These are phyloP conservation scores for Ophraella communa DNA, from an alignment of 2,888 invertebrate genomes.

Conservation along the genomic window DNA sequence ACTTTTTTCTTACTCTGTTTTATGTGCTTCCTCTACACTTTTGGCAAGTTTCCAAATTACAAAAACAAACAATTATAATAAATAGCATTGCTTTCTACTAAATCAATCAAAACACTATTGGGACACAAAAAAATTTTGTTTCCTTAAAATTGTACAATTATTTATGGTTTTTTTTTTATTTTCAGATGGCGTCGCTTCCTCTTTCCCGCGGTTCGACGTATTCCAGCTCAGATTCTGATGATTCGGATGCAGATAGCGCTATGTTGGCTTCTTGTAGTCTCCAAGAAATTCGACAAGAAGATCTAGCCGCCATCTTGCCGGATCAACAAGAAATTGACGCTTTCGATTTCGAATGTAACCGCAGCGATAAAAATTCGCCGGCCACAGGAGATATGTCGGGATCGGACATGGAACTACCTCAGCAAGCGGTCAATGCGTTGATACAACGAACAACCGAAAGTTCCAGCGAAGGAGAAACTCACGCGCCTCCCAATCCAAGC, in stretches of 20 bases:
- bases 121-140: too few species aligned
- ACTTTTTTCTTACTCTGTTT: too few species aligned
- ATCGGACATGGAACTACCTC: slow-evolving; percentile 78
- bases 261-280: slow-evolving; percentile 66
- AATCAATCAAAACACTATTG: too few species aligned
- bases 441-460: slow-evolving; percentile 78
- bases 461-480: slow-evolving; percentile 75
- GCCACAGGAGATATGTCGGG: slow-evolving; percentile 67
- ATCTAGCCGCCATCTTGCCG: slow-evolving; percentile 78
- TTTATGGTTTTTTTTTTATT: slow-evolving; percentile 28
- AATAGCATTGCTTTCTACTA: too few species aligned
- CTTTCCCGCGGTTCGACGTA: slow-evolving; percentile 53
- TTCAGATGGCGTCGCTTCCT: slow-evolving; percentile 58
- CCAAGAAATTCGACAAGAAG: slow-evolving; percentile 79
- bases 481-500: slow-evolving; percentile 56
- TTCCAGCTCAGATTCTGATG: slow-evolving; percentile 54
- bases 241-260: slow-evolving; percentile 63
- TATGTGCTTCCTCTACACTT: too few species aligned
- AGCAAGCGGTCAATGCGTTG: slow-evolving; percentile 76
- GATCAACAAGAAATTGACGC: slow-evolving; percentile 70
- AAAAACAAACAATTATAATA: too few species aligned
- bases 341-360: slow-evolving; percentile 58
- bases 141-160: not conserved
- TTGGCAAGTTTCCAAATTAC: too few species aligned
- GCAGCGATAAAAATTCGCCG: slow-evolving; percentile 48